Evolutionary conservation across 2,888 invertebrate species (phyloP), one percentile per base, ranked within the genome.

Genomic region (Drosophila dives): DNA sequence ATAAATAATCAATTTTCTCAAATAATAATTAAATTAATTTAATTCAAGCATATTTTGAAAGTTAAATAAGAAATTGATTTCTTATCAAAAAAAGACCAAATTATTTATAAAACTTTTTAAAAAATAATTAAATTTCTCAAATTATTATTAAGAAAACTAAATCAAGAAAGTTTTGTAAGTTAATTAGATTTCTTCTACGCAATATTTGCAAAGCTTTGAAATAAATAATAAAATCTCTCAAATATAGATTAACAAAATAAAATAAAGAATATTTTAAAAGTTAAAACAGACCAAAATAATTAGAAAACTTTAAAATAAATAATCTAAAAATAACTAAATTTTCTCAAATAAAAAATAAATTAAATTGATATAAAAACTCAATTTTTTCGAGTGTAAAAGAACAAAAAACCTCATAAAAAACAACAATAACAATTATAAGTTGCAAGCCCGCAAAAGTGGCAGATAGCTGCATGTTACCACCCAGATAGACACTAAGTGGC

Each of bases 361-460:
- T 20, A 20, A 1, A 12, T n/a, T 26, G 11, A 26, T n/a, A 17
- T 54, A 7, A 20, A 0, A 6, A 7, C 15, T 3, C 3, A 20
- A 15, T 54, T 26, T 54, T 36, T 38, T 1, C 2, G 2, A 17
- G 20, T 55, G 55, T 55, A 26, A 26, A n/a, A 5, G 4, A n/a
- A n/a, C n/a, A 38, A 11, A 32, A 5, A 26, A 26, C 8, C 29
- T 1, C n/a, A 40, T 29, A 15, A 2, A 20, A 17, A n/a, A n/a
- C n/a, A 15, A 6, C 40, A 48, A 54, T 71, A 86, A 71, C 86
- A 87, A 85, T 89, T 89, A 85, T 77, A 67, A 69, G 67, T 73
- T 62, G 72, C 67, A 74, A 69, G 66, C 73, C 71, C 78, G 69
- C 69, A 67, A 75, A 75, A 72, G 64, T 60, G 58, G 59, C 72